phyloP scores from a whole-genome alignment of 2,888 invertebrate species.

The Cotesia congregata region DNA sequence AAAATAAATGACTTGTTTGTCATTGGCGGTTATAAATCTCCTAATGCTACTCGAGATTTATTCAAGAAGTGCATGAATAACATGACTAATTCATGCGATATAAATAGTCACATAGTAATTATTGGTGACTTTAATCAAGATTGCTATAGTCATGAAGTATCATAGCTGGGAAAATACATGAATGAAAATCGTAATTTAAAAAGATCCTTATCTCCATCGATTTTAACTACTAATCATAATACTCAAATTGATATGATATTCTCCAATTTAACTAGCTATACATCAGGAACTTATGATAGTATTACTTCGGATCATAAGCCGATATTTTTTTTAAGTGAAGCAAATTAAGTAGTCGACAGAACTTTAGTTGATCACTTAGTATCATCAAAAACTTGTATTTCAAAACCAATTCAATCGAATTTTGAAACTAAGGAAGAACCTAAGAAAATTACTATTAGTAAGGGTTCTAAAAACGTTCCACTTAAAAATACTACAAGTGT shows the following conservation, averaged over 20 bases:
- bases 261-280: background rate
- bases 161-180: conserved; percentile 14
- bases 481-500: background rate
- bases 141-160: conserved; percentile 6
- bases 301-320: conserved; percentile 22
- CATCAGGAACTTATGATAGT: conserved; percentile 19
- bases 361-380: conserved; percentile 6
- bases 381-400: background rate
- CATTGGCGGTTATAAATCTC: conserved; percentile 1
- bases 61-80: background rate
- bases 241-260: conserved; percentile 20
- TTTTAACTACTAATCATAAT: conserved; percentile 5
- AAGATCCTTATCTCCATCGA: background rate
- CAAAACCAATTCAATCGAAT: background rate
- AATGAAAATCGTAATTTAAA: background rate
- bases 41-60: background rate
- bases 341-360: background rate
- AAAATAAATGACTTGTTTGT: background rate
- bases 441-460: background rate
- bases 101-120: background rate
- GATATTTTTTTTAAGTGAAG: conserved; percentile 13
- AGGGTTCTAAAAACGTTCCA: background rate
- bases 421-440: background rate
- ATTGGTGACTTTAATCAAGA: conserved; percentile 13
- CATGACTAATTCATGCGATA: background rate